Percentiles rank a stretch among this genome's conserved stretches.
Conservation (phyloP, 2,888 invertebrate genomes). For the Dioctria linearis region DNA sequence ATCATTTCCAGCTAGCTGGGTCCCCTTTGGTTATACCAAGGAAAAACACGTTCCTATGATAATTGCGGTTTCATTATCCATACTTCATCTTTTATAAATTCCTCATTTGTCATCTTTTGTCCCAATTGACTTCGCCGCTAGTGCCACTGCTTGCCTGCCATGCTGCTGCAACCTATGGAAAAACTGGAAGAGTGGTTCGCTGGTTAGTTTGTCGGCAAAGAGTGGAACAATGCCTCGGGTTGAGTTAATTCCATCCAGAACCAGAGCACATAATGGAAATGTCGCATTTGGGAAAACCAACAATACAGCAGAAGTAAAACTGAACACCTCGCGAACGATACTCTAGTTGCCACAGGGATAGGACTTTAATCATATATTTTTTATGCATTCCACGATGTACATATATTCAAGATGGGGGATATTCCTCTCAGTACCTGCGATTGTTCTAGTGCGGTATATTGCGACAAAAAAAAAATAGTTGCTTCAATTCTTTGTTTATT, state of each 20-base stretch:
- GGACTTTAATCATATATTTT: constrained; percentile 30
- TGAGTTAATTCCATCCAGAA: constrained; percentile 9
- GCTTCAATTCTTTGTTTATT: constrained; percentile 41
- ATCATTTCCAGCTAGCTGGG: constrained; percentile 35
- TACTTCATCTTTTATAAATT: constrained; percentile 43
- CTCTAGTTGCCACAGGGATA: background rate
- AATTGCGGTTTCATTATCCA: constrained; percentile 30
- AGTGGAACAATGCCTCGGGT: constrained; percentile 32
- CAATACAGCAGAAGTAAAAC: constrained; percentile 7
- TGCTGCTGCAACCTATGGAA: constrained; percentile 8
- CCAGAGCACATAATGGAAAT: constrained; percentile 26
- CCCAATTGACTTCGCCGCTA: constrained; percentile 15
- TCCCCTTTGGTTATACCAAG: background rate
- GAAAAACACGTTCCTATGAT: background rate
- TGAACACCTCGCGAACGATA: background rate
- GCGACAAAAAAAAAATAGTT: constrained; percentile 12
- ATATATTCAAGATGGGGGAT: constrained; percentile 2
- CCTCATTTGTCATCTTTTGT: constrained; percentile 35
- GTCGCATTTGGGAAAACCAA: constrained; percentile 32
- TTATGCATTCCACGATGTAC: constrained; percentile 1
- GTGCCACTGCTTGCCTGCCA: too few species aligned
- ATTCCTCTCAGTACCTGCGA: background rate
- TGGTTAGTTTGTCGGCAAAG: background rate
- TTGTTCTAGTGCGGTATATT: background rate
- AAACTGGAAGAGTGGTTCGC: background rate